Percentiles rank a stretch among this genome's conserved stretches.
phyloP scores from a whole-genome alignment of 2,888 invertebrate species.

The Maniola hyperantus region DNA sequence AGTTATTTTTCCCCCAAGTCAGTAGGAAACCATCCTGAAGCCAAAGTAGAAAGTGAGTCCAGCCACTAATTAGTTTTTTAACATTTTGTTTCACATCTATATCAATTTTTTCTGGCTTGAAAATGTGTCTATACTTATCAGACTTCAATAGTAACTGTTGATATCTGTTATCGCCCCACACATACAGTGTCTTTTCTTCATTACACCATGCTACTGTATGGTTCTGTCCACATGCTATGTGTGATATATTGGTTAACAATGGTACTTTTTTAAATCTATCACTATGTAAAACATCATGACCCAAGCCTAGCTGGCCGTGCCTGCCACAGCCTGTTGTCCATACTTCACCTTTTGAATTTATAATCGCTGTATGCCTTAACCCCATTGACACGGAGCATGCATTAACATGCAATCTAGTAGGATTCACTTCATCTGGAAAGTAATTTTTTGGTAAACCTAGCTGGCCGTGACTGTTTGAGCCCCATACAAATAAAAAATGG shows the following conservation, averaged over 20 bases:
- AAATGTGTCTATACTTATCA: conserved; percentile 75
- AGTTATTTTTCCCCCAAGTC: conserved; percentile 91
- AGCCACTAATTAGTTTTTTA: conserved; percentile 85
- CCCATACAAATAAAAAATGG: conserved; percentile 90
- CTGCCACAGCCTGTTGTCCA: conserved; percentile 86
- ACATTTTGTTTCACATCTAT: conserved; percentile 81
- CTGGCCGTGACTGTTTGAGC: conserved; percentile 90
- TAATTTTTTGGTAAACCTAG: conserved; percentile 84
- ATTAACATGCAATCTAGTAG: conserved; percentile 71
- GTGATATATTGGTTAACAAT: conserved; percentile 80
- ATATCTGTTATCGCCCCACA: conserved; percentile 93
- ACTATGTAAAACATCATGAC: conserved; percentile 57
- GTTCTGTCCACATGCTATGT: conserved; percentile 91
- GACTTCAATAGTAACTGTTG: conserved; percentile 87
- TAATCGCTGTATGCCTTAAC: conserved; percentile 85
- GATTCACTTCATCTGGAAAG: conserved; percentile 63
- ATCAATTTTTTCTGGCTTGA: conserved; percentile 79
- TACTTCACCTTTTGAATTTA: conserved; percentile 84
- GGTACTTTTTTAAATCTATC: conserved; percentile 80
- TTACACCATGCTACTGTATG: conserved; percentile 85
- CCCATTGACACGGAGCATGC: conserved; percentile 85
- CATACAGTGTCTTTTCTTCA: conserved; percentile 84
- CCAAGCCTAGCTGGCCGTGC: conserved; percentile 87
- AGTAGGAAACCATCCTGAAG: conserved; percentile 84
- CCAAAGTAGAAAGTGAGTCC: conserved; percentile 89